A percentile compares a stretch with the other conserved stretches of the same genome.
Conservation (phyloP, 1,140 invertebrate genomes). For the Melipona quadrifasciata region DNA sequence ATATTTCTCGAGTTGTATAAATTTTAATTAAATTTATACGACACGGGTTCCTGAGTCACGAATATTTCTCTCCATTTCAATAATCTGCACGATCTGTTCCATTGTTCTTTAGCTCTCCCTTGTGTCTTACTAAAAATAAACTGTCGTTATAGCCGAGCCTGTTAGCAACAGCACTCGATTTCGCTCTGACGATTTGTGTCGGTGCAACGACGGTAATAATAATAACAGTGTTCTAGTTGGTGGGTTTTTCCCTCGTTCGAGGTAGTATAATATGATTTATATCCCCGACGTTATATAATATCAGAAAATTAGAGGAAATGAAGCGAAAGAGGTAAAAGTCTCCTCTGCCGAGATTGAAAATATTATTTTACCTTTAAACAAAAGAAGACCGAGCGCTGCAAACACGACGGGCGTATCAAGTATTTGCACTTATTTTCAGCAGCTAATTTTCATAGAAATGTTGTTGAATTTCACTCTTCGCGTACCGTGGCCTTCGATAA, state of each 20-base stretch:
- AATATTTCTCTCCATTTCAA: not conserved
- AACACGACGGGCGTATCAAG: not conserved
- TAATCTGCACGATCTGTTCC: not conserved
- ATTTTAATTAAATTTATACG: too few relatives aligned
- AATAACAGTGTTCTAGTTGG: not conserved
- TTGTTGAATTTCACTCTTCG: not conserved
- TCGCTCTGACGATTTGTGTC: not conserved
- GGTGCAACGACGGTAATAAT: not conserved
- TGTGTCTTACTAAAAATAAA: not conserved
- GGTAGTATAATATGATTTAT: not conserved
- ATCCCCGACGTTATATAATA: not conserved
- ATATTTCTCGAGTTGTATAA: too few relatives aligned
- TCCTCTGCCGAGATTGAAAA: not conserved
- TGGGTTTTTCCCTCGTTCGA: not conserved
- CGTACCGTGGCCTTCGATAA: too few relatives aligned
- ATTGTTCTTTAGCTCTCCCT: not conserved
- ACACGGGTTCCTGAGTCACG: not conserved
- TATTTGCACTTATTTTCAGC: too few relatives aligned
- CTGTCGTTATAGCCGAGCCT: not conserved
- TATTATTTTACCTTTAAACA: not conserved
- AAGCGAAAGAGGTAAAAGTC: not conserved
- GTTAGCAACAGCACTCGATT: constrained; percentile 16
- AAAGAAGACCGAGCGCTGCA: not conserved
- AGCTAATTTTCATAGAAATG: not conserved
- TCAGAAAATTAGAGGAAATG: not conserved